A percentile compares a stretch with the other conserved stretches of the same genome.
Evolutionary conservation across 2,888 invertebrate species (phyloP).

Genomic region (Drosophila prolongata): DNA sequence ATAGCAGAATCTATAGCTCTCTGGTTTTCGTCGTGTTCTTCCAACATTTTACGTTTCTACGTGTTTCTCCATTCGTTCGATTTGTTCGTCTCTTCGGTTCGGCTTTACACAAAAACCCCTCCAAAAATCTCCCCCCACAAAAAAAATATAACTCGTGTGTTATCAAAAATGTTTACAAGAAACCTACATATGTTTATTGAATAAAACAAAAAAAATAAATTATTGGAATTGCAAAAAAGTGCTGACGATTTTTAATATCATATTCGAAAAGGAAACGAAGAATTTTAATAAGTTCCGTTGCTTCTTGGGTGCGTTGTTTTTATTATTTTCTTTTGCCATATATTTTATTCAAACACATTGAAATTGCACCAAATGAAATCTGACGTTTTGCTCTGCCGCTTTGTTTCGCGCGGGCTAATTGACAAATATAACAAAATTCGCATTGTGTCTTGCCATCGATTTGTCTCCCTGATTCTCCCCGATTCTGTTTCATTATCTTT

Average conservation of each 20-base stretch:
- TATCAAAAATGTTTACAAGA: constrained; percentile 43
- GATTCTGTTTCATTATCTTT: constrained; percentile 9
- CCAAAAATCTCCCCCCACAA: constrained; percentile 1
- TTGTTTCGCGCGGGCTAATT: constrained; percentile 79
- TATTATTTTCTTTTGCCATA: constrained; percentile 25
- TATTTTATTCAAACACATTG: constrained; percentile 33
- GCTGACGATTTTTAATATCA: constrained; percentile 36
- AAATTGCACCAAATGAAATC: constrained; percentile 54
- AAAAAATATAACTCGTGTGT: constrained; percentile 18
- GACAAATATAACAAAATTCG: constrained; percentile 58
- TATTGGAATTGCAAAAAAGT: constrained; percentile 28
- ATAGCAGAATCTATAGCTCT: constrained; percentile 38
- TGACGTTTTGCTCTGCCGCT: constrained; percentile 73
- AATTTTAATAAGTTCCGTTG: constrained; percentile 43
- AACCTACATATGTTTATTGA: constrained; percentile 33
- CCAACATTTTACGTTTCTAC: constrained; percentile 2
- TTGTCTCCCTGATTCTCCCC: constrained; percentile 3
- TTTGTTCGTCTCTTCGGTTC: constrained; percentile 25
- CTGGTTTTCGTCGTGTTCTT: constrained; percentile 30
- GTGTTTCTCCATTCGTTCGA: constrained; percentile 10
- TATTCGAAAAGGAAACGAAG: constrained; percentile 11
- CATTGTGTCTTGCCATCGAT: constrained; percentile 9
- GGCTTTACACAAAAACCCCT: constrained; percentile 8
- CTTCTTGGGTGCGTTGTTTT: constrained; percentile 65
- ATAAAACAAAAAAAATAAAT: constrained; percentile 24